These are phyloP conservation scores for Harpagoxenus sublaevis DNA, from an alignment of 2,888 invertebrate genomes.

Conservation along the genomic window DNA sequence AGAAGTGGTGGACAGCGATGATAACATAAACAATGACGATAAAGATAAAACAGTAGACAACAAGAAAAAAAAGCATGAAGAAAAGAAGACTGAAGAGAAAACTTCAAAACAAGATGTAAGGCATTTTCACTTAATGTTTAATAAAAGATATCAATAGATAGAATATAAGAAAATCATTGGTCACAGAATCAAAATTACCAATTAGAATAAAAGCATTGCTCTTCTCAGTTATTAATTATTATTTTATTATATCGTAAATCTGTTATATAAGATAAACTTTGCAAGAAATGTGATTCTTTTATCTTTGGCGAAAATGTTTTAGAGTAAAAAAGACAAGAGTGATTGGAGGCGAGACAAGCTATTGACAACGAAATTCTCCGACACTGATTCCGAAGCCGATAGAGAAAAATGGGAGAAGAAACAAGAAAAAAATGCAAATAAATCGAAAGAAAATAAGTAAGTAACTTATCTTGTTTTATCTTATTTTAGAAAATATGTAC, in stretches of 20 bases:
- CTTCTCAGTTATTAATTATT: not conserved
- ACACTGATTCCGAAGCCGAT: constrained; percentile 81
- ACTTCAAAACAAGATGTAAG: constrained; percentile 28
- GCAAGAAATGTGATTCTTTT: constrained; percentile 15
- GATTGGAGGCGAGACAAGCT: constrained; percentile 80
- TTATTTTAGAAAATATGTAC: constrained; percentile 25
- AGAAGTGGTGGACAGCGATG: constrained; percentile 28
- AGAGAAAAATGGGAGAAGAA: constrained; percentile 72
- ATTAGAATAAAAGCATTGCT: not conserved
- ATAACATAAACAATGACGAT: constrained; percentile 25
- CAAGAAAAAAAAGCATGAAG: not conserved
- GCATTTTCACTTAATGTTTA: not conserved
- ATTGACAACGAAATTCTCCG: constrained; percentile 77
- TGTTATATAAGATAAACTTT: not conserved
- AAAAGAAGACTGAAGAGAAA: constrained; percentile 34
- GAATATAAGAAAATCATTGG: not conserved
- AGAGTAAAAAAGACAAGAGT: constrained; percentile 63
- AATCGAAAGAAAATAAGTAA: constrained; percentile 38
- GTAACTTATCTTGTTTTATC: not conserved
- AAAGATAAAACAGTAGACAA: constrained; percentile 34
- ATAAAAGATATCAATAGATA: not conserved
- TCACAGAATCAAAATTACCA: no score
- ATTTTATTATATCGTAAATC: constrained; percentile 9
- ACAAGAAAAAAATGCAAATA: constrained; percentile 52
- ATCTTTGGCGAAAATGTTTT: not conserved